Percentiles rank a stretch among this genome's conserved stretches.
Evolutionary conservation across 2,113 vertebrate species (phyloP).

Genomic region (Zosterops hypoxanthus): DNA sequence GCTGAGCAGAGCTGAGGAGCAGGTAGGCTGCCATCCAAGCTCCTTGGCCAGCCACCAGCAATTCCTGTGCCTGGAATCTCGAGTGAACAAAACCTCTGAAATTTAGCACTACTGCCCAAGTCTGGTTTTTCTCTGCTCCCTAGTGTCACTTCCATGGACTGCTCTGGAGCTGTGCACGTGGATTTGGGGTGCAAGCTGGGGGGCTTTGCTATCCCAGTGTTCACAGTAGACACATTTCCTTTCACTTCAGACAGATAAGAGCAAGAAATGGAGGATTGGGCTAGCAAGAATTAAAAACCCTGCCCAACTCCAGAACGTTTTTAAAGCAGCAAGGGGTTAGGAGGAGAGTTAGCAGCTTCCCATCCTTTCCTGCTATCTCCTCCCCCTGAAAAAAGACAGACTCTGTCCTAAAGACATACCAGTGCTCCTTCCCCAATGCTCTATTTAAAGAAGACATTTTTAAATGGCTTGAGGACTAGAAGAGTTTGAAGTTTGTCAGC

Average conservation of each 20-base stretch:
- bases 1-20: slow-evolving; percentile 34
- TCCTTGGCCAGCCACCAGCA: slow-evolving; percentile 12
- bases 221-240: background rate
- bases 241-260: background rate
- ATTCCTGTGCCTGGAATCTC: slow-evolving; percentile 35
- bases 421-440: background rate
- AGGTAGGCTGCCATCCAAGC: slow-evolving; percentile 48
- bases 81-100: slow-evolving; percentile 38
- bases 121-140: slow-evolving; percentile 45
- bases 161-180: background rate
- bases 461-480: background rate
- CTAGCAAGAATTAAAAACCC: background rate
- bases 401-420: background rate
- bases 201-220: background rate
- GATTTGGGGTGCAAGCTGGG: background rate
- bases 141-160: slow-evolving; percentile 2
- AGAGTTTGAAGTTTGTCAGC: background rate
- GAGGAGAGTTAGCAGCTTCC: background rate
- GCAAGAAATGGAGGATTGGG: background rate
- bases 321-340: background rate
- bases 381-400: slow-evolving; percentile 4
- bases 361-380: background rate
- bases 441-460: background rate
- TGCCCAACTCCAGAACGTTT: background rate
- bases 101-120: slow-evolving; percentile 6